These are phyloP conservation scores for Pelobates fuscus DNA, from an alignment of 2,113 vertebrate species.

Conservation along the genomic window DNA sequence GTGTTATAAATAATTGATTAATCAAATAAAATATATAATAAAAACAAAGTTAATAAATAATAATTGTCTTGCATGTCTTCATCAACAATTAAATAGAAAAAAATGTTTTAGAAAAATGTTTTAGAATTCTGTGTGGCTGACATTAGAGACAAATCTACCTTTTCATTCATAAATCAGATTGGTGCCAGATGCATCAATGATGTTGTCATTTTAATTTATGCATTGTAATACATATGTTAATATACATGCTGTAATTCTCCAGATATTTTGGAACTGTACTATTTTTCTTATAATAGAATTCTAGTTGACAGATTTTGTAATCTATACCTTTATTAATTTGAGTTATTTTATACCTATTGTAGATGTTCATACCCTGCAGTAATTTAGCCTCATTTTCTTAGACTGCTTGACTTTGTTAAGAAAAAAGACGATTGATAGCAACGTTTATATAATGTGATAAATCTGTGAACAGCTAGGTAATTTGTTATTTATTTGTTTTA, in stretches of 20 bases:
- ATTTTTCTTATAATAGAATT: constrained; percentile 10
- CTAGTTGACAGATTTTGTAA: constrained; percentile 4
- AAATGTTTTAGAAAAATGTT: no score
- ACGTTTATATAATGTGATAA: neutral
- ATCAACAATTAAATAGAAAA: no score
- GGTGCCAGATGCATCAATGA: neutral
- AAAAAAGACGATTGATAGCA: neutral
- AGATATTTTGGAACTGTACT: neutral
- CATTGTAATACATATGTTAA: constrained; percentile 20
- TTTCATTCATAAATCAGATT: constrained; percentile 33
- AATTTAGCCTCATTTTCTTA: neutral
- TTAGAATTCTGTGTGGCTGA: no score
- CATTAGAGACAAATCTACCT: no score
- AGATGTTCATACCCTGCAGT: neutral
- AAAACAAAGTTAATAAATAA: no score
- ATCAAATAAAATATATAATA: no score
- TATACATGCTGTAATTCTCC: neutral
- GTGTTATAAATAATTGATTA: no score
- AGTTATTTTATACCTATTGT: neutral
- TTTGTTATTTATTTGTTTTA: no score
- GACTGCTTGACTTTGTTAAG: neutral
- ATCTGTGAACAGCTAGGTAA: neutral
- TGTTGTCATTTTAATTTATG: constrained; percentile 8
- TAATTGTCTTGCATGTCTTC: no score
- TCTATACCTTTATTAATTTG: constrained; percentile 3